Evolutionary conservation across 2,888 invertebrate genomes (phyloP).

Genomic region (Lycia hirtaria): DNA sequence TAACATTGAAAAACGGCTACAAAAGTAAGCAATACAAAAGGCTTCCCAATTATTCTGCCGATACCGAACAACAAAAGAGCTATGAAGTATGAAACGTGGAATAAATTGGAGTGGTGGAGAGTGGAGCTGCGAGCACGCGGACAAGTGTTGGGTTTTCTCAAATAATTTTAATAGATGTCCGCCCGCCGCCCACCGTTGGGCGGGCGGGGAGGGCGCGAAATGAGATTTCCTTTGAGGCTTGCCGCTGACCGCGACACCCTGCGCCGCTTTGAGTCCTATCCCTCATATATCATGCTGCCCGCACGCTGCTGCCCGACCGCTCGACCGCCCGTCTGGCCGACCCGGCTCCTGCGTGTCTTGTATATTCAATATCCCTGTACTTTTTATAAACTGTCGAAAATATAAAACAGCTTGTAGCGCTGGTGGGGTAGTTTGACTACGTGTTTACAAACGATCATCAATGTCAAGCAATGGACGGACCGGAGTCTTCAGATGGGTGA

Average conservation of each 20-base stretch:
- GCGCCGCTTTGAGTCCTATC: slow-evolving; percentile 58
- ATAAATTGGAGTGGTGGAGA: slow-evolving; percentile 57
- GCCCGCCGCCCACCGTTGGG: slow-evolving; percentile 44
- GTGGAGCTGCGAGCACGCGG: slow-evolving; percentile 37
- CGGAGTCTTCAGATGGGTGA: too few species aligned
- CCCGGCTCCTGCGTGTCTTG: slow-evolving; percentile 41
- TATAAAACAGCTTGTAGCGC: background rate
- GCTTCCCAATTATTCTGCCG: slow-evolving; percentile 56
- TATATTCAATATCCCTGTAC: slow-evolving; percentile 43
- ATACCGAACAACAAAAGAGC: slow-evolving; percentile 59
- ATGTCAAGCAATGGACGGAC: too few species aligned
- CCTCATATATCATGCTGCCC: slow-evolving; percentile 68
- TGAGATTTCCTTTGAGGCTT: slow-evolving; percentile 83
- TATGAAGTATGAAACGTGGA: slow-evolving; percentile 58
- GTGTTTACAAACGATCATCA: too few species aligned
- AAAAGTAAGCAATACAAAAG: slow-evolving; percentile 50
- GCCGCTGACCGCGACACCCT: slow-evolving; percentile 72
- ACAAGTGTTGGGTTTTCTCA: slow-evolving; percentile 70
- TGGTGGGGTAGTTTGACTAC: too few species aligned
- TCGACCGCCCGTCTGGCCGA: slow-evolving; percentile 27
- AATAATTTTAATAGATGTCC: slow-evolving; percentile 83
- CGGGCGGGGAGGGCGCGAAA: slow-evolving; percentile 59
- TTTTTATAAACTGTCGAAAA: slow-evolving; percentile 18
- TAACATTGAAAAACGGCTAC: slow-evolving; percentile 37
- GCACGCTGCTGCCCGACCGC: slow-evolving; percentile 41